These are phyloP conservation scores for Melanocharis versteri DNA, from an alignment of 2,113 vertebrate genomes.

Conservation along the genomic window DNA sequence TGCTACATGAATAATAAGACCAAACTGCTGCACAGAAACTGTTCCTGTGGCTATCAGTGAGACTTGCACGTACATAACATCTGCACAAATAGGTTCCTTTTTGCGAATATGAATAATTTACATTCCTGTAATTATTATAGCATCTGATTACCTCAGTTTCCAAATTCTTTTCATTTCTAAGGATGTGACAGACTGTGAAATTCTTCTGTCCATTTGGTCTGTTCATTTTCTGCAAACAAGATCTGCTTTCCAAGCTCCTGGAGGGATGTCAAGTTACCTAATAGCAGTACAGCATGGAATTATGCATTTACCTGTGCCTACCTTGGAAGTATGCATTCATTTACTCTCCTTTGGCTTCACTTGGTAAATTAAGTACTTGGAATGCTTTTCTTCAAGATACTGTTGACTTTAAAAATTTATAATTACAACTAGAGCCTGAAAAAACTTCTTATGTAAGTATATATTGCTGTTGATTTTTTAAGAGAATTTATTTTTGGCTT, in stretches of 20 bases:
- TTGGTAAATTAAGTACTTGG: not conserved
- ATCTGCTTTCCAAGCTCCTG: not conserved
- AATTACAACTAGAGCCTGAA: not conserved
- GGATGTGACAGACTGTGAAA: not conserved
- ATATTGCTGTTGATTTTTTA: not conserved
- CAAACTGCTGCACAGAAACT: not conserved
- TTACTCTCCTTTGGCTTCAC: not conserved
- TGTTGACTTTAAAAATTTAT: not conserved
- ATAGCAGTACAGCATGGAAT: not conserved
- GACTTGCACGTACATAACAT: not conserved
- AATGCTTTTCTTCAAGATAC: not conserved
- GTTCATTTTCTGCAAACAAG: not conserved
- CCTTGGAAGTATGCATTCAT: not conserved
- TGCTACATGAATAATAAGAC: not conserved
- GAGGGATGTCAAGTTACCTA: not conserved
- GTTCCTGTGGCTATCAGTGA: not conserved
- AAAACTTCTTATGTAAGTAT: not conserved
- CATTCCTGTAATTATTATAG: not conserved
- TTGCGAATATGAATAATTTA: not conserved
- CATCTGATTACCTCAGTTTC: not conserved
- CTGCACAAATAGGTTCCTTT: not conserved
- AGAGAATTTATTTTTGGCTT: not conserved
- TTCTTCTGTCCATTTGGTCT: not conserved
- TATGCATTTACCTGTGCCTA: not conserved
- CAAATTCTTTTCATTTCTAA: not conserved